Evolutionary conservation across 2,797 vertebrate genomes (phyloP), one percentile per base, ranked within the genome.

Genomic region (Merluccius polli): DNA sequence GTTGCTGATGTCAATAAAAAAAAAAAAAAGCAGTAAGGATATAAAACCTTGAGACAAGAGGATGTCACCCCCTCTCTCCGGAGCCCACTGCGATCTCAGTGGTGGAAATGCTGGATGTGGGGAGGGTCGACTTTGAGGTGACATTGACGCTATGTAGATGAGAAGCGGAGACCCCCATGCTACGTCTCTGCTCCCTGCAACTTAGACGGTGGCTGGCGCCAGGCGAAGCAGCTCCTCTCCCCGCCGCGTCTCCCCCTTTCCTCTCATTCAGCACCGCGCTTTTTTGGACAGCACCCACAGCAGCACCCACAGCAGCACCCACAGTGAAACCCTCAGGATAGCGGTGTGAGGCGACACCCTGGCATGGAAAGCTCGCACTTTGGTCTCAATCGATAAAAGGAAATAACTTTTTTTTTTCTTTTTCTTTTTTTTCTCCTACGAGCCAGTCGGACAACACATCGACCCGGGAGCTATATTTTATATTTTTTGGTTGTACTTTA

Each of bases 101-200:
- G 91, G 92, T 90, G 91, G 93, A 93, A 87, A 94, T 94, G 93
- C 85, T 94, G 92, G 89, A 90, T 89, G 90, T 92, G 92, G 93
- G 91, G 91, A 92, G 92, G 92, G 90, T 93, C 90, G 92, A 93
- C 93, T 92, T 94, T 93, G 90, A 92, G 90, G 88, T 93, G 92
- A 94, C 93, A 94, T 93, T 94, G 93, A 92, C 85, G 91, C 89
- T 90, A 83, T 92, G 93, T 91, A 88, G 93, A 93, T 91, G 92
- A 93, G 93, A 89, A n/a, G 90, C 84, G 91, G 87, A 87, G 90
- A 87, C 89, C 89, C 84, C 87, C 89, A 89, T 90, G 91, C 87
- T 92, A 91, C 91, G 91, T 92, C 90, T 24, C 89, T 88, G 88
- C 86, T 89, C 89, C 86, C 88, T 91, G n/a, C 89, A 89, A 86